These are phyloP conservation scores for Diloba caeruleocephala DNA, from an alignment of 2,888 invertebrate genomes.

Conservation along the genomic window DNA sequence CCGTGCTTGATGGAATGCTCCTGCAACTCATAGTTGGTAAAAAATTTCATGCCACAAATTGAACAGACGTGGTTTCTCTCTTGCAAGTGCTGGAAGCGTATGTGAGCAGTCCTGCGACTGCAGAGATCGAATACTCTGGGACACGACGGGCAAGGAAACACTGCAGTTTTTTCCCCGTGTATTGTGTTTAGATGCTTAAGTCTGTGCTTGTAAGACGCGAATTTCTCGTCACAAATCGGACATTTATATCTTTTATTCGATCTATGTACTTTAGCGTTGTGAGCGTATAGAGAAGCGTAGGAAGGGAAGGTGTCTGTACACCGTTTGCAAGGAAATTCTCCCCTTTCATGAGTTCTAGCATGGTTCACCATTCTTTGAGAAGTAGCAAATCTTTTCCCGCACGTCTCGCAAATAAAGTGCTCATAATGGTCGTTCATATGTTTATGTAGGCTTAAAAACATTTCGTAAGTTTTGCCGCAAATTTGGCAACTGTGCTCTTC, in stretches of 20 bases:
- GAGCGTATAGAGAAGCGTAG: slow-evolving; percentile 75
- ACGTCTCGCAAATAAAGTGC: slow-evolving; percentile 83
- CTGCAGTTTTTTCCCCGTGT: slow-evolving; percentile 79
- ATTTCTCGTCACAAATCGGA: slow-evolving; percentile 83
- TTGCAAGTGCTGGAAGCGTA: slow-evolving; percentile 80
- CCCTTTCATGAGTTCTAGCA: slow-evolving; percentile 76
- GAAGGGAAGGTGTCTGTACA: slow-evolving; percentile 75
- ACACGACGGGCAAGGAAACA: slow-evolving; percentile 81
- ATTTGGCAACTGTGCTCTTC: slow-evolving; percentile 80
- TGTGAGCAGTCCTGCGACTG: slow-evolving; percentile 80
- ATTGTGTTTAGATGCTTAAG: slow-evolving; percentile 77
- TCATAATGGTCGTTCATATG: slow-evolving; percentile 86
- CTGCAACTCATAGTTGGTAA: slow-evolving; percentile 87
- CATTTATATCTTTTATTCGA: slow-evolving; percentile 83
- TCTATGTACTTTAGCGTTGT: slow-evolving; percentile 77
- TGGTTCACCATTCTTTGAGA: slow-evolving; percentile 82
- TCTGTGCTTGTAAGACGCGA: slow-evolving; percentile 80
- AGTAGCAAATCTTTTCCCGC: slow-evolving; percentile 82
- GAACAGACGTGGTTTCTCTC: slow-evolving; percentile 85
- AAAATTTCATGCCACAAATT: slow-evolving; percentile 87
- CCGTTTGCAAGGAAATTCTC: slow-evolving; percentile 79
- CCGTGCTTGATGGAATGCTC: slow-evolving; percentile 88
- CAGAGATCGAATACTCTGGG: slow-evolving; percentile 81
- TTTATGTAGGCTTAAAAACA: slow-evolving; percentile 81
- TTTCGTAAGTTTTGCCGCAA: slow-evolving; percentile 81